These are phyloP conservation scores for Tortricodes alternella DNA, from an alignment of 2,888 invertebrate species.

Conservation along the genomic window DNA sequence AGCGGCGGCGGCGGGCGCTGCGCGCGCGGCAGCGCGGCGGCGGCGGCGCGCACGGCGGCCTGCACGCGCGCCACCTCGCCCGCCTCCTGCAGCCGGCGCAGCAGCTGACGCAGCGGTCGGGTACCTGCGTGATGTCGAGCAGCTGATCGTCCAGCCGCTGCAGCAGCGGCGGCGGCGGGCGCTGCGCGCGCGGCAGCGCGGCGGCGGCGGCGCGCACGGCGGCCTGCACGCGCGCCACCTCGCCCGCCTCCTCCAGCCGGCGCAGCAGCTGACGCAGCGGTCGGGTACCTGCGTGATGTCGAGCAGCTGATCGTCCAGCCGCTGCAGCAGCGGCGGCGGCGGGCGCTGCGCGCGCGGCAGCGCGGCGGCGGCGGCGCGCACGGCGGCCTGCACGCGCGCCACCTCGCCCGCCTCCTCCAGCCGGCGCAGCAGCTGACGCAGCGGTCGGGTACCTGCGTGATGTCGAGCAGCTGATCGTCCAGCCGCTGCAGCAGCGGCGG, in stretches of 20 bases:
- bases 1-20: constrained; percentile 86
- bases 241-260: constrained; percentile 95
- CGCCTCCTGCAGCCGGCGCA: background rate
- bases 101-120: too few species aligned
- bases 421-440: too few species aligned
- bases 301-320: constrained; percentile 90
- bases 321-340: constrained; percentile 85
- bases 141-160: constrained; percentile 90
- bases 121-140: constrained; percentile 92
- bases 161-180: constrained; percentile 86
- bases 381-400: constrained; percentile 44
- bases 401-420: background rate
- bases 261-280: constrained; percentile 90
- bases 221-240: constrained; percentile 93
- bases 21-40: constrained; percentile 66
- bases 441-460: constrained; percentile 86
- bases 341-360: constrained; percentile 81
- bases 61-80: background rate
- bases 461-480: constrained; percentile 92
- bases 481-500: constrained; percentile 86
- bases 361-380: constrained; percentile 72
- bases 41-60: constrained; percentile 74
- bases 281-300: constrained; percentile 90
- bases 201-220: constrained; percentile 79
- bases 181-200: constrained; percentile 75